Evolutionary conservation across 1,140 invertebrate genomes (phyloP), one percentile per base, ranked within the genome.

Genomic region (Macrocentrus cingulum): DNA sequence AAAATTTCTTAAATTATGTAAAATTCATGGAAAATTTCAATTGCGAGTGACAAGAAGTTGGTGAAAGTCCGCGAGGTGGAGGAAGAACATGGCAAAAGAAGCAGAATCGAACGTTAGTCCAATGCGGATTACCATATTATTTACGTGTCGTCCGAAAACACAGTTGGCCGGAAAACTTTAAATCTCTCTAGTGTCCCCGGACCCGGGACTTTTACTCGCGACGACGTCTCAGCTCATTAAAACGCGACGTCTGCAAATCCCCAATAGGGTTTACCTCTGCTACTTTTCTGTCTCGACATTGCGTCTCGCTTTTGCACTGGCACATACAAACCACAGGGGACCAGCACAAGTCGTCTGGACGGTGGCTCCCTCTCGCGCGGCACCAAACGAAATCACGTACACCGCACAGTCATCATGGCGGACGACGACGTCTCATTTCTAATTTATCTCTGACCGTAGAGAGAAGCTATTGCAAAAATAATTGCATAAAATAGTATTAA

Each of bases 91-190:
- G n/a, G n/a, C n/a, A 55, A 55, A 23, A 39, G 41, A 39, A 16
- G 19, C 36, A 23, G 15, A 59, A 29, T 25, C 45, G 46, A 32
- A 29, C 67, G 51, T 19, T 62, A 61, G 59, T 19, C 32, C 49
- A 51, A 32, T 11, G 18, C 20, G 69, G 74, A 74, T 76, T 76
- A 74, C 70, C 74, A 76, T 76, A 69, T 73, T 74, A 76, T 76
- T 76, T 74, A 75, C 74, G 64, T 63, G 63, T 65, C 59, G 66
- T 70, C 65, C 70, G 57, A 64, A 61, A 56, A 66, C 39, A 58
- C 42, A 66, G 25, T 29, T 18, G 25, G 15, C 49, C 66, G 56
- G 67, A 68, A 66, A 76, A 76, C 71, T 76, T 76, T 72, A 76
- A 76, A 76, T 76, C 74, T 59, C 66, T 72, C 67, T 74, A 67